phyloP scores from a whole-genome alignment of 2,888 invertebrate species.

The Dyspetes luteomarginatus region DNA sequence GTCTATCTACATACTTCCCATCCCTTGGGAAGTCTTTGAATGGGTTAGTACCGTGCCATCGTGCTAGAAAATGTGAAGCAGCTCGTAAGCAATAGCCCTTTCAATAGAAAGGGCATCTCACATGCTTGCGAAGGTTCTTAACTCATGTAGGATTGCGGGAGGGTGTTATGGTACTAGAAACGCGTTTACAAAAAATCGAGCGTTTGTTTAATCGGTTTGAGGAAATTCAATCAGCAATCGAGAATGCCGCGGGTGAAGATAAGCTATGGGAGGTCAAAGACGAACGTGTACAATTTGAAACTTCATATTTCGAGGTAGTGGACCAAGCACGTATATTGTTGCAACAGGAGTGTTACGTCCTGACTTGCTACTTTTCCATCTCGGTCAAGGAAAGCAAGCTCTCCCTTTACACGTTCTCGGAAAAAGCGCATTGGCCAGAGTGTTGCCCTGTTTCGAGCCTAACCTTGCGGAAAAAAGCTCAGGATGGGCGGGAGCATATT shows the following conservation, averaged over 20 bases:
- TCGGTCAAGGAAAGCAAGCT: too few species aligned
- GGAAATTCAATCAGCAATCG: neutral
- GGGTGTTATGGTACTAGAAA: constrained; percentile 14
- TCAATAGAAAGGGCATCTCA: constrained; percentile 22
- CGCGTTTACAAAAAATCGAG: constrained; percentile 27
- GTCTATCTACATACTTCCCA: too few species aligned
- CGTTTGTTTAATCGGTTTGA: constrained; percentile 15
- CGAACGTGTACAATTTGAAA: constrained; percentile 12
- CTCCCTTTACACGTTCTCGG: too few species aligned
- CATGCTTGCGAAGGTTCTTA: constrained; percentile 5
- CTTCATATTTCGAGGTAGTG: constrained; percentile 7
- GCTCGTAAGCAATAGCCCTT: neutral
- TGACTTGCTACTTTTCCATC: too few species aligned
- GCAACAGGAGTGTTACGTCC: too few species aligned
- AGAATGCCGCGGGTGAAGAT: neutral
- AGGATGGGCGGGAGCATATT: too few species aligned
- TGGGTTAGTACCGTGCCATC: constrained; percentile 12
- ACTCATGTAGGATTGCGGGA: neutral
- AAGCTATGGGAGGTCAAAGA: neutral
- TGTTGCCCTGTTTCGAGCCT: too few species aligned
- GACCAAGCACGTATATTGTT: neutral
- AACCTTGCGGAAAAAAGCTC: too few species aligned
- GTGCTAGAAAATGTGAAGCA: neutral
- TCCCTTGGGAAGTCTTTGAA: constrained; percentile 7
- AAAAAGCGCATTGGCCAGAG: too few species aligned